Percentiles rank a stretch among this genome's conserved stretches.
phyloP scores from a whole-genome alignment of 2,888 invertebrate species.

The Mystacides longicornis region DNA sequence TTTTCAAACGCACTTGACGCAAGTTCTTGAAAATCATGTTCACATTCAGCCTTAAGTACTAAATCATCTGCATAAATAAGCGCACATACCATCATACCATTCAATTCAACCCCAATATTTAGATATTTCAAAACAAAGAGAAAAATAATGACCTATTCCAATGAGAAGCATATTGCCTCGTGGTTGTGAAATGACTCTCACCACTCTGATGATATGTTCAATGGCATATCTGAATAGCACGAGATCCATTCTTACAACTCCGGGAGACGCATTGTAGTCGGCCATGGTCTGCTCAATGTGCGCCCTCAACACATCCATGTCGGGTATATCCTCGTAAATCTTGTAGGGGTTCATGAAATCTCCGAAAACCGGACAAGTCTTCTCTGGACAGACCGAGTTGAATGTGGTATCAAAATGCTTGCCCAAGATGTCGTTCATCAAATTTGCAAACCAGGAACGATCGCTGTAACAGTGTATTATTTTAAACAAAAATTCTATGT shows the following conservation, averaged over 20 bases:
- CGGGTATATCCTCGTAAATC: conserved; percentile 73
- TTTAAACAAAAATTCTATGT: too few species aligned
- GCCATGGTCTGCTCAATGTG: conserved; percentile 55
- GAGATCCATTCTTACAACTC: conserved; percentile 70
- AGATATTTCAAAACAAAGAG: too few species aligned
- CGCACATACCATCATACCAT: too few species aligned
- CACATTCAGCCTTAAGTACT: too few species aligned
- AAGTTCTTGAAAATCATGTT: too few species aligned
- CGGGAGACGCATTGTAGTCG: conserved; percentile 74
- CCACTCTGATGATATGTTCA: conserved; percentile 75
- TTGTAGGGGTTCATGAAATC: conserved; percentile 72
- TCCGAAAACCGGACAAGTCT: conserved; percentile 64
- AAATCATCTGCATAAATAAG: too few species aligned
- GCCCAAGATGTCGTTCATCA: conserved; percentile 68
- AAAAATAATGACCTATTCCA: conserved; percentile 70
- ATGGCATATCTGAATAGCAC: conserved; percentile 83
- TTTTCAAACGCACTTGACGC: too few species aligned
- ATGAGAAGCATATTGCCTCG: conserved; percentile 78
- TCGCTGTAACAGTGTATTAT: conserved; percentile 52
- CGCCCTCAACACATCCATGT: conserved; percentile 40
- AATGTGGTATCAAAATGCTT: conserved; percentile 73
- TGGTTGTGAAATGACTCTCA: conserved; percentile 76
- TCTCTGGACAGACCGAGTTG: conserved; percentile 67
- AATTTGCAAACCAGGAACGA: conserved; percentile 65
- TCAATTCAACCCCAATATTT: too few species aligned